Percentiles rank a stretch among this genome's conserved stretches.
Conservation (phyloP, 2,797 vertebrate species). For the Champsocephalus gunnari region DNA sequence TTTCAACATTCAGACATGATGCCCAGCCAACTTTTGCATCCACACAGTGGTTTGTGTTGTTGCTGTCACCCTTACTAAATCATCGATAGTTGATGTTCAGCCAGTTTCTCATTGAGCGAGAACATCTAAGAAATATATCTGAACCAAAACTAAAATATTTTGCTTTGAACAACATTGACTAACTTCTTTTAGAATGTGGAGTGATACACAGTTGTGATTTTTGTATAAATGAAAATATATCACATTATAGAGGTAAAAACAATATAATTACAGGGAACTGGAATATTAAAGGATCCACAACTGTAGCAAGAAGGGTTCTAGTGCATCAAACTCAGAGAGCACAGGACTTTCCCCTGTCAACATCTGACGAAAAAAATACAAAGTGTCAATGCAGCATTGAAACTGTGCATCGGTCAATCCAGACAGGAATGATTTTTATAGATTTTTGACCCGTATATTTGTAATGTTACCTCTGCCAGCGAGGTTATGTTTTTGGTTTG, state of each 20-base stretch:
- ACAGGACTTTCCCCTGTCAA: neutral
- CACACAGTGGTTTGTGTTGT: neutral
- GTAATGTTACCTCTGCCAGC: neutral
- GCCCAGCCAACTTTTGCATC: neutral
- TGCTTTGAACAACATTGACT: neutral
- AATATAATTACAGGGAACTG: neutral
- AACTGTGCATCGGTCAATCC: neutral
- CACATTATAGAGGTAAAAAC: neutral
- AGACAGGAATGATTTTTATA: neutral
- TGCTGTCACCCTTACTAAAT: neutral
- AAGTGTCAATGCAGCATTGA: neutral
- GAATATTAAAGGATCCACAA: neutral
- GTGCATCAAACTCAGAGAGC: neutral
- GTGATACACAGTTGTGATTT: neutral
- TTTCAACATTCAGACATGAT: neutral
- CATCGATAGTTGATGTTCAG: neutral
- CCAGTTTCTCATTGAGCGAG: neutral
- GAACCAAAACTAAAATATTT: neutral
- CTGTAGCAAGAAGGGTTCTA: neutral
- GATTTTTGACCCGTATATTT: neutral
- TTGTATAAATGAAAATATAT: neutral
- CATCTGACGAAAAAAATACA: conserved; percentile 5
- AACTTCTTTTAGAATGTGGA: too few relatives aligned
- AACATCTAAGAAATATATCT: neutral
- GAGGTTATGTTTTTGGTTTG: too few relatives aligned